Evolutionary conservation across 2,888 invertebrate species (phyloP), one percentile per base, ranked within the genome.

Genomic region (Drosophila nr. perissopoda): DNA sequence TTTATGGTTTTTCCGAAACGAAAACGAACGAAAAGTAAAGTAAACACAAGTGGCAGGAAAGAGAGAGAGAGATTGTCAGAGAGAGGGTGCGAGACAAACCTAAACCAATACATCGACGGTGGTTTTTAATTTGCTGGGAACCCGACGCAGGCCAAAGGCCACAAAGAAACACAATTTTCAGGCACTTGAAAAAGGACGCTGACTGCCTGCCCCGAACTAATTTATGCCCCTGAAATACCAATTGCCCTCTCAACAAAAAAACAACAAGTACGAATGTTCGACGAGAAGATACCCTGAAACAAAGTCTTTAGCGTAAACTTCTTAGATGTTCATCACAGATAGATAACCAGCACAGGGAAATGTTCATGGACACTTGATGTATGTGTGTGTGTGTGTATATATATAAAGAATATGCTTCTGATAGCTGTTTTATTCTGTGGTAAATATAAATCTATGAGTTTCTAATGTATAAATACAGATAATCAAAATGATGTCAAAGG

Each of bases 21-120:
- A 18, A 25, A 45, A 21, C 25, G 29, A 64, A 73, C 49, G 38
- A 56, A 58, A 57, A 52, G n/a, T 49, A 69, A 79, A 60, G 52
- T 66, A 83, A 72, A 78, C 62, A 80, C 75, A 78, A 81, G 81
- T 83, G 83, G 54, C 70, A 69, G 78, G 69, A 81, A 16, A 27
- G 16, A 21, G 10, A 10, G 27, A 27, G 34, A 21, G 13, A 21
- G 27, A 48, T 38, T 33, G 10, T 33, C 33, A 45, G 36, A 8
- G 27, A 27, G n/a, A 48, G 6, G 25, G 18, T 2, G 13, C 13
- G 8, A 42, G 31, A 21, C 31, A 21, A 31, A 38, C 31, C 29
- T 5, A 16, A 57, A 38, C 38, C 49, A 65, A 36, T 45, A 8
- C 58, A 66, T 45, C 38, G 68, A 45, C 60, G 16, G 33, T 25